phyloP scores from a whole-genome alignment of 2,888 invertebrate species.

The Trisateles emortualis region DNA sequence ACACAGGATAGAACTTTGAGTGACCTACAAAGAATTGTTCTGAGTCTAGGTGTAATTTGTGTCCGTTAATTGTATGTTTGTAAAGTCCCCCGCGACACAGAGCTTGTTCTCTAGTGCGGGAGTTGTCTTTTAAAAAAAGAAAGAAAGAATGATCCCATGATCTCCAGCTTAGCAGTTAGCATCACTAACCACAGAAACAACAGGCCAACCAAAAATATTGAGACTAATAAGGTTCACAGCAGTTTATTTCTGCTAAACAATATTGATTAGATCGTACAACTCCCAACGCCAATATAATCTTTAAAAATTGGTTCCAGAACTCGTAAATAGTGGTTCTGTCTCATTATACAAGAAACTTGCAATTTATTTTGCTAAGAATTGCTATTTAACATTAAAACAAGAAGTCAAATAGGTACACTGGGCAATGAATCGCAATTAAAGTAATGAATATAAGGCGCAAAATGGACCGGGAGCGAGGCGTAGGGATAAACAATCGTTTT shows the following conservation, averaged over 20 bases:
- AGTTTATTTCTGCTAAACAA: not conserved
- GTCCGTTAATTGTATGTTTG: too few relatives aligned
- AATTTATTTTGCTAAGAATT: slow-evolving; percentile 16
- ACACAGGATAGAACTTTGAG: too few relatives aligned
- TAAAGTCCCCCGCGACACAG: too few relatives aligned
- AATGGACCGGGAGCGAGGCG: slow-evolving; percentile 12
- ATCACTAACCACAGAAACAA: too few relatives aligned
- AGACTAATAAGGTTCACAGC: too few relatives aligned
- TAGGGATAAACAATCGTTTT: slow-evolving; percentile 7
- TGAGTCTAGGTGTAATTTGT: too few relatives aligned
- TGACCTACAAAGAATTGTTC: too few relatives aligned
- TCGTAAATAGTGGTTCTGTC: not conserved
- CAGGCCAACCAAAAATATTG: too few relatives aligned
- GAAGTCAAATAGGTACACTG: slow-evolving; percentile 18
- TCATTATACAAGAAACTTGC: slow-evolving; percentile 13
- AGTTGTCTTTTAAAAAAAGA: too few relatives aligned
- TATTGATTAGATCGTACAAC: not conserved
- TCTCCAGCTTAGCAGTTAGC: too few relatives aligned
- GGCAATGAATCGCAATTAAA: slow-evolving; percentile 21
- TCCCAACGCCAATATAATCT: not conserved
- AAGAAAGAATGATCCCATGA: too few relatives aligned
- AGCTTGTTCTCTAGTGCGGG: too few relatives aligned
- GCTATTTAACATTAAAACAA: slow-evolving; percentile 19
- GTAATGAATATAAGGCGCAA: slow-evolving; percentile 21
- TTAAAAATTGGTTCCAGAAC: slow-evolving; percentile 4